These are phyloP conservation scores for Cosmia trapezina DNA, from an alignment of 2,888 invertebrate species.

Conservation along the genomic window DNA sequence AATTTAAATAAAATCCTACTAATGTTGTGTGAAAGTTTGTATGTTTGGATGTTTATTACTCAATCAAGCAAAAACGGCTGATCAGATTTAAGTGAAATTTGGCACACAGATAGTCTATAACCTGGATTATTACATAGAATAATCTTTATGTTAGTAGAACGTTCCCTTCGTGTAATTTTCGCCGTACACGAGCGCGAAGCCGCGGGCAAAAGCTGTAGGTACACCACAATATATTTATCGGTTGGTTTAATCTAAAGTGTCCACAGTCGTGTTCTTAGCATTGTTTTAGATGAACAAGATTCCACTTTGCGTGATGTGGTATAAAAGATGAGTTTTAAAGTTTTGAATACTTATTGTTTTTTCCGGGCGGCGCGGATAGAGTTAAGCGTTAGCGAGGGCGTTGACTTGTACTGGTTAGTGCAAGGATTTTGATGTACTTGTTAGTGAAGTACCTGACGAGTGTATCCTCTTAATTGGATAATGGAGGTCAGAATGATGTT, in stretches of 20 bases:
- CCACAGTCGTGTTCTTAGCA: conserved; percentile 70
- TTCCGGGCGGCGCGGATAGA: conserved; percentile 49
- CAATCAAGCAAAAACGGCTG: not conserved
- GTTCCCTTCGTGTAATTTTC: not conserved
- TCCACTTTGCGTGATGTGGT: conserved; percentile 75
- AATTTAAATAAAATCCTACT: conserved; percentile 84
- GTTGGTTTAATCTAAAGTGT: conserved; percentile 81
- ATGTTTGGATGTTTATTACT: not conserved
- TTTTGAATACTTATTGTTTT: conserved; percentile 70
- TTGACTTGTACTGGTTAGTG: conserved; percentile 47
- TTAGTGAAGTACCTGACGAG: not conserved
- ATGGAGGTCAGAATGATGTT: conserved; percentile 6
- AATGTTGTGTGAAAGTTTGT: not conserved
- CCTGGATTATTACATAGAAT: accelerated
- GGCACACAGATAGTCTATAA: not conserved
- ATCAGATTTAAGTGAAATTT: not conserved
- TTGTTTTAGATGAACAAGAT: conserved; percentile 80
- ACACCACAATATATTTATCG: conserved; percentile 83
- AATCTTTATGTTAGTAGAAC: not conserved
- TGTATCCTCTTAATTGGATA: conserved; percentile 19
- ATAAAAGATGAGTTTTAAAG: conserved; percentile 68
- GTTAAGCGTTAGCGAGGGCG: conserved; percentile 57
- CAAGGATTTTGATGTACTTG: conserved; percentile 27
- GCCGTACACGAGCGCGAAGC: not conserved
- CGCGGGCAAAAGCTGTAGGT: conserved; percentile 38